Percentiles rank a stretch among this genome's conserved stretches.
These are phyloP conservation scores for Ditylenchus weischeri DNA, from an alignment of 2,888 invertebrate species.

Conservation along the genomic window DNA sequence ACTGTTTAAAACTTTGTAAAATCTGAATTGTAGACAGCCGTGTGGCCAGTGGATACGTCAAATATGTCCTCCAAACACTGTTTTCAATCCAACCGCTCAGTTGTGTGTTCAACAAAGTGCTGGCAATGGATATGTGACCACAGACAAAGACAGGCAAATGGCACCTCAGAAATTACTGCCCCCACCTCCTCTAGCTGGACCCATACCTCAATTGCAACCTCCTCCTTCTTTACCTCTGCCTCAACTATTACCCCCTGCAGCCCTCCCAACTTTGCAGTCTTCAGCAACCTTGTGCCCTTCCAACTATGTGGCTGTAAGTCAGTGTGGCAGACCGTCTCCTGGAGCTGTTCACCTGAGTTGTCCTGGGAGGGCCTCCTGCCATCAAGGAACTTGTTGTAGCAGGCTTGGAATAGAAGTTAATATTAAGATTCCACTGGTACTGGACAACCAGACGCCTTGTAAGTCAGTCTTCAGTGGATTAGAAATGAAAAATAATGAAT, in stretches of 20 bases:
- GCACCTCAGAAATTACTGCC: neutral
- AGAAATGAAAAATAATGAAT: neutral
- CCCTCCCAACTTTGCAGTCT: neutral
- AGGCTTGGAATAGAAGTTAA: neutral
- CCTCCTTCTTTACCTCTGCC: neutral
- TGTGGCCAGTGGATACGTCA: conserved; percentile 56
- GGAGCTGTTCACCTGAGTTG: neutral
- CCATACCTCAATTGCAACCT: neutral
- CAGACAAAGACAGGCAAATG: neutral
- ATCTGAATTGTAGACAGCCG: conserved; percentile 40
- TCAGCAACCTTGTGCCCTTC: neutral
- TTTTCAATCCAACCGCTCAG: conserved; percentile 37
- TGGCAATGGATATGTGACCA: neutral
- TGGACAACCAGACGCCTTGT: conserved; percentile 7
- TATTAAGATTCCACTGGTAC: neutral
- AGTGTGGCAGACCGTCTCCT: neutral
- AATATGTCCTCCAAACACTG: conserved; percentile 43
- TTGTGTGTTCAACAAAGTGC: conserved; percentile 30
- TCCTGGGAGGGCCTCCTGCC: conserved; percentile 6
- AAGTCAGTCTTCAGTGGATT: neutral
- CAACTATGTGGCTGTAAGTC: neutral
- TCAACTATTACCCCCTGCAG: neutral
- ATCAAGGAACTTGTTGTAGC: conserved; percentile 9
- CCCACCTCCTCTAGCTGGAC: neutral
- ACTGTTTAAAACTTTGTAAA: neutral